Percentiles rank a stretch among this genome's conserved stretches.
These are phyloP conservation scores for Cinclus mexicanus DNA, from an alignment of 2,113 vertebrate genomes.

Conservation along the genomic window DNA sequence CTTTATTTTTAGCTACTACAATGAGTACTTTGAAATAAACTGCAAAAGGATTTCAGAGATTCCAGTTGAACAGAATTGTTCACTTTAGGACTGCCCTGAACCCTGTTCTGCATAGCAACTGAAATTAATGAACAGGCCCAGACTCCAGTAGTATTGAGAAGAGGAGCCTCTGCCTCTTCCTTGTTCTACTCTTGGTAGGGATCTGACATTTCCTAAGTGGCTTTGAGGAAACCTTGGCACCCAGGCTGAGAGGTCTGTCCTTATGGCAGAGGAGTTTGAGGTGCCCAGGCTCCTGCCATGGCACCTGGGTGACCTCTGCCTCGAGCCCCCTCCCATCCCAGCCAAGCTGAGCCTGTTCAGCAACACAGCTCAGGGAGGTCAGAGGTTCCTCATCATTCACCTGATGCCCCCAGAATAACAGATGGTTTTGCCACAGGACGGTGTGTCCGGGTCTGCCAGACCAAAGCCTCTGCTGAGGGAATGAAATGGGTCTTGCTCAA, in stretches of 20 bases:
- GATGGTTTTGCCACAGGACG: not conserved
- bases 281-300: not conserved
- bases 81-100: not conserved
- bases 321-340: accelerated
- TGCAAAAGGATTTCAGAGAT: not conserved
- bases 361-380: accelerated
- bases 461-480: not conserved
- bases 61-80: not conserved
- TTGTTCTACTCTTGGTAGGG: not conserved
- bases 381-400: not conserved
- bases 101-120: not conserved
- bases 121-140: not conserved
- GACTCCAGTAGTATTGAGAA: not conserved
- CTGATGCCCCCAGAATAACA: not conserved
- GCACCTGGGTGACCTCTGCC: not conserved
- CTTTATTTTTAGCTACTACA: not conserved
- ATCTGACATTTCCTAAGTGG: not conserved
- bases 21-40: not conserved
- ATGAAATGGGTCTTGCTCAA: accelerated
- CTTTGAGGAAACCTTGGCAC: not conserved
- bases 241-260: not conserved
- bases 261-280: accelerated
- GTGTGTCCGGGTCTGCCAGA: not conserved
- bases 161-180: not conserved
- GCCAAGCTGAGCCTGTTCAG: not conserved